Conservation (phyloP, 2,888 invertebrate genomes). For the Aphelenchoides bicaudatus region DNA sequence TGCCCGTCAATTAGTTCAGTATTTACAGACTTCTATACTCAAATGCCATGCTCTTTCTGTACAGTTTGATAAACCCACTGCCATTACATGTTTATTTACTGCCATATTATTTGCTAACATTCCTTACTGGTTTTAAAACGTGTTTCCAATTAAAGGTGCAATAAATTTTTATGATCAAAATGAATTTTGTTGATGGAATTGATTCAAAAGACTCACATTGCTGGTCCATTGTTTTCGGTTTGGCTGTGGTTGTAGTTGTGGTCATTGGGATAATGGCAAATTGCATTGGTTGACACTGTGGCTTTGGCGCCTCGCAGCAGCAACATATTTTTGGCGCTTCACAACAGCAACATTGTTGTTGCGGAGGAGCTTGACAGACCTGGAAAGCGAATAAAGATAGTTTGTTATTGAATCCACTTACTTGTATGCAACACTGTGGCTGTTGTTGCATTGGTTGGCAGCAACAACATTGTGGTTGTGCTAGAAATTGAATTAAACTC, state of each 20-base stretch:
- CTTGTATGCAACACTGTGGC: slow-evolving; percentile 15
- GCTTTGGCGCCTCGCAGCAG: slow-evolving; percentile 7
- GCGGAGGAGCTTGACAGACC: too few species aligned
- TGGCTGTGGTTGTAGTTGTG: slow-evolving; percentile 9
- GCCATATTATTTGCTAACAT: too few species aligned
- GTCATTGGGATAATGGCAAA: slow-evolving; percentile 18
- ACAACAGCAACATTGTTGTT: too few species aligned
- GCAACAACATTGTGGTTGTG: slow-evolving; percentile 17
- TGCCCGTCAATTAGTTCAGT: too few species aligned
- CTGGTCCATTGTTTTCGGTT: slow-evolving; percentile 9
- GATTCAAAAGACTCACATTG: slow-evolving; percentile 11
- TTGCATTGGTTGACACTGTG: slow-evolving; percentile 8
- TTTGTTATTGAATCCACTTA: not conserved
- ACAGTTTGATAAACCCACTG: too few species aligned
- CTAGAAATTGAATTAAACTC: too few species aligned
- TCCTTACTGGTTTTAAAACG: too few species aligned
- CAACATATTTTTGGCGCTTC: not conserved
- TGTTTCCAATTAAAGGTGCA: not conserved
- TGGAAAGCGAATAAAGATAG: not conserved
- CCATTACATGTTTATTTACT: too few species aligned
- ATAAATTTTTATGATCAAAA: not conserved
- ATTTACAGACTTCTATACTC: too few species aligned
- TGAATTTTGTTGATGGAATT: not conserved
- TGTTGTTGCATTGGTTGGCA: slow-evolving; percentile 3
- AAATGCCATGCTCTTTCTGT: too few species aligned